phyloP scores from a whole-genome alignment of 2,113 vertebrate species.

The Tyrannus savana region DNA sequence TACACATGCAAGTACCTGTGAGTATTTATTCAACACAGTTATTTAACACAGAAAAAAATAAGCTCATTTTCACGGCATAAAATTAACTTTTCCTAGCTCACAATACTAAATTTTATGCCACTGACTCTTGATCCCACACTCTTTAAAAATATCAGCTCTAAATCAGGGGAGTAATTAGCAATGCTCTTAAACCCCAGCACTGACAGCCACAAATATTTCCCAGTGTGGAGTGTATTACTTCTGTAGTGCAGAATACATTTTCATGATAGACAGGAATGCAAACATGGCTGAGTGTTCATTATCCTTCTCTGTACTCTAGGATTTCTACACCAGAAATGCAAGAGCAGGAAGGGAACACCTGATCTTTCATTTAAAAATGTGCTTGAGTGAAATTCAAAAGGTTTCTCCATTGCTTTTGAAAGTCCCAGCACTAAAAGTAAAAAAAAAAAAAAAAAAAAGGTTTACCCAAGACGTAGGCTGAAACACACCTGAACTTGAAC shows the following conservation, averaged over 20 bases:
- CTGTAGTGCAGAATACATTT: neutral
- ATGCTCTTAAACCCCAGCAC: neutral
- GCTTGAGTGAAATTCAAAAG: neutral
- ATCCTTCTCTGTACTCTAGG: neutral
- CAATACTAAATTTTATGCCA: neutral
- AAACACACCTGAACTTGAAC: neutral
- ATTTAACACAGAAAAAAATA: neutral
- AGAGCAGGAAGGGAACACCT: neutral
- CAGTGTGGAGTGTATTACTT: neutral
- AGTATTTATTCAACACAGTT: neutral
- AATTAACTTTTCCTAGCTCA: neutral
- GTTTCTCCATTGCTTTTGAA: neutral
- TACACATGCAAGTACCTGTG: neutral
- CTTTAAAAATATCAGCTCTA: neutral
- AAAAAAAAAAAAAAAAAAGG: too few species aligned
- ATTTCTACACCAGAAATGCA: neutral
- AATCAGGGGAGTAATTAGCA: neutral
- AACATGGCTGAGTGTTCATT: neutral
- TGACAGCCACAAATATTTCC: slow-evolving; percentile 7
- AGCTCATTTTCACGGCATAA: neutral
- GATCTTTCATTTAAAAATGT: neutral
- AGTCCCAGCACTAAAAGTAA: neutral
- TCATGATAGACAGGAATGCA: neutral
- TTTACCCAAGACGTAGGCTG: neutral
- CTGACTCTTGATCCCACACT: neutral